A percentile compares a stretch with the other conserved stretches of the same genome.
phyloP scores from a whole-genome alignment of 2,888 invertebrate species.

The Acleris literana region DNA sequence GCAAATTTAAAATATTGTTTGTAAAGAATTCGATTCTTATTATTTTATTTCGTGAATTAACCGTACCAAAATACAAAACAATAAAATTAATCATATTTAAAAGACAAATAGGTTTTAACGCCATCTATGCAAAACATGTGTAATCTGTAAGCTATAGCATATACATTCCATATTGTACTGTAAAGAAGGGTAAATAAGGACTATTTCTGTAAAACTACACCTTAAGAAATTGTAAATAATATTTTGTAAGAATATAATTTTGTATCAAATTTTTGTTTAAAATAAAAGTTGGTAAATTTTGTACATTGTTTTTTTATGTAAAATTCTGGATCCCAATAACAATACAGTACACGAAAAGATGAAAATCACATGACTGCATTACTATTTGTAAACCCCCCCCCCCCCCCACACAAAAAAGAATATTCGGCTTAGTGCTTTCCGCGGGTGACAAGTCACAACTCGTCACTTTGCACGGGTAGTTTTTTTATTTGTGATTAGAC shows the following conservation, averaged over 20 bases:
- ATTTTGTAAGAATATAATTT: slow-evolving; percentile 58
- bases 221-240: slow-evolving; percentile 65
- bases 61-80: not conserved
- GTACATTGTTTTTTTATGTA: slow-evolving; percentile 29
- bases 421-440: no score
- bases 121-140: slow-evolving; percentile 10
- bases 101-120: slow-evolving; percentile 1
- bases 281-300: slow-evolving; percentile 55
- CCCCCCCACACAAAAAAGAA: no score
- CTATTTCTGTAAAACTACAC: slow-evolving; percentile 57
- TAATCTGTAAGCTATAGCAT: not conserved
- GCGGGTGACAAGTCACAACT: no score
- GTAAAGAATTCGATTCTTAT: no score
- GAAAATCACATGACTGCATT: no score
- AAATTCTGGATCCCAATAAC: not conserved
- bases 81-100: not conserved
- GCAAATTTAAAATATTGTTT: no score
- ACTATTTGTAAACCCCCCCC: no score
- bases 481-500: no score
- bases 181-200: slow-evolving; percentile 54
- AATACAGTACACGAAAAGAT: no score
- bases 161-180: slow-evolving; percentile 52
- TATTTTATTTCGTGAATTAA: no score
- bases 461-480: no score
- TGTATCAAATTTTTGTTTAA: slow-evolving; percentile 69